Evolutionary conservation across 1,140 invertebrate species (phyloP).

Genomic region (Pomacea maculata): DNA sequence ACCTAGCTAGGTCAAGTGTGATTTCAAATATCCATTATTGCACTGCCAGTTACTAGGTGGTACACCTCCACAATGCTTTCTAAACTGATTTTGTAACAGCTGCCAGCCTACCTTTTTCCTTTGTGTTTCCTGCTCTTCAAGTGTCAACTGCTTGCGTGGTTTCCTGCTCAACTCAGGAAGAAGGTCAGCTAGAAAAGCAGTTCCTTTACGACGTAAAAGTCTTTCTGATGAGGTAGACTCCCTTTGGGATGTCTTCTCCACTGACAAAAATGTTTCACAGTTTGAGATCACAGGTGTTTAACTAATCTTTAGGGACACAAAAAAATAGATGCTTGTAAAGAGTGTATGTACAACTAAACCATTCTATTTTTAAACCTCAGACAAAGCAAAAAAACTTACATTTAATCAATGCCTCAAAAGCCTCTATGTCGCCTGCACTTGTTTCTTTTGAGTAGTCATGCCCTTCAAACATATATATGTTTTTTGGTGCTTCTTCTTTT

Average conservation of each 20-base stretch:
- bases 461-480: slow-evolving; percentile 64
- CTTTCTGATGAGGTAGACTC: slow-evolving; percentile 37
- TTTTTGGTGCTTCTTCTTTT: slow-evolving; percentile 35
- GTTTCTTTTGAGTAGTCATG: slow-evolving; percentile 62
- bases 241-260: slow-evolving; percentile 36
- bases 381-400: slow-evolving; percentile 33
- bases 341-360: too few species aligned
- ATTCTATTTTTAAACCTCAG: background rate
- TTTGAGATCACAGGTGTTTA: background rate
- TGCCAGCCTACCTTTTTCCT: slow-evolving; percentile 46
- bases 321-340: too few species aligned
- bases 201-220: slow-evolving; percentile 35
- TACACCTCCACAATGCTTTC: too few species aligned
- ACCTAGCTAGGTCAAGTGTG: too few species aligned
- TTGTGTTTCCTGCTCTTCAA: slow-evolving; percentile 58
- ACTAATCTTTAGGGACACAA: too few species aligned
- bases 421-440: slow-evolving; percentile 51
- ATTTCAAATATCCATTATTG: too few species aligned
- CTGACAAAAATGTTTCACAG: slow-evolving; percentile 29
- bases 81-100: too few species aligned
- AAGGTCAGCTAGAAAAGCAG: slow-evolving; percentile 27
- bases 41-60: too few species aligned
- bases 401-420: slow-evolving; percentile 56
- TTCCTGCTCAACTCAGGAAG: slow-evolving; percentile 39
- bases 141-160: slow-evolving; percentile 52